Evolutionary conservation across 2,113 vertebrate genomes (phyloP), one percentile per base, ranked within the genome.

Genomic region (Caretta caretta): DNA sequence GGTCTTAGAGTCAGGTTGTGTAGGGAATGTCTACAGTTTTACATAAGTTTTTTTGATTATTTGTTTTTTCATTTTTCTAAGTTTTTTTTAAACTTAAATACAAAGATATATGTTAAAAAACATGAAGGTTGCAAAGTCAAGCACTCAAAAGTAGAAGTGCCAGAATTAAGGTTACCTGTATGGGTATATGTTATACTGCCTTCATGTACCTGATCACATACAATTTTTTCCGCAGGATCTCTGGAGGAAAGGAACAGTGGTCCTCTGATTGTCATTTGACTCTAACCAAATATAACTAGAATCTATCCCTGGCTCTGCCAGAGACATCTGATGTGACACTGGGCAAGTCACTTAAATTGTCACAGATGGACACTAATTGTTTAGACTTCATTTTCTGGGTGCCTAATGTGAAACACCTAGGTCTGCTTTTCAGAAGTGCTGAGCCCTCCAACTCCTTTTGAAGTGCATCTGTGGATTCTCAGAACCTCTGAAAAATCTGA

Each of bases 331-430:
- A 42, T 22, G 56, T 78, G 4, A 4, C 85, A n/a, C 50, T 86
- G 57, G 81, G 31, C 83, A 72, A 3, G 69, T 5, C 50, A 1
- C 3, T 50, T 53, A 24, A 56, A 14, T 14, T 86, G 69, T 56
- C 69, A 1, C 2, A 89, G 49, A 22, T 10, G 9, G 84, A n/a
- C 5, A 1, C 25, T 42, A 8, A 8, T 82, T 93, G 90, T 11
- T 79, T 82, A 49, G 72, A 88, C 59, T 86, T 90, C 13, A 16
- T 93, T 86, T 92, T 82, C 48, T 72, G 27, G 78, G n/a, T 91
- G 90, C 20, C 50, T 93, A 69, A 90, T 92, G 79, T 90, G 79
- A 95, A 95, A 95, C 81, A 86, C 22, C 6, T 86, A 92, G 81
- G 20, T 17, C 59, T 53, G 17, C 31, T 57, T 95, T 79, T 93